phyloP scores from a whole-genome alignment of 2,888 invertebrate genomes.

The Tenthredo distinguenda region DNA sequence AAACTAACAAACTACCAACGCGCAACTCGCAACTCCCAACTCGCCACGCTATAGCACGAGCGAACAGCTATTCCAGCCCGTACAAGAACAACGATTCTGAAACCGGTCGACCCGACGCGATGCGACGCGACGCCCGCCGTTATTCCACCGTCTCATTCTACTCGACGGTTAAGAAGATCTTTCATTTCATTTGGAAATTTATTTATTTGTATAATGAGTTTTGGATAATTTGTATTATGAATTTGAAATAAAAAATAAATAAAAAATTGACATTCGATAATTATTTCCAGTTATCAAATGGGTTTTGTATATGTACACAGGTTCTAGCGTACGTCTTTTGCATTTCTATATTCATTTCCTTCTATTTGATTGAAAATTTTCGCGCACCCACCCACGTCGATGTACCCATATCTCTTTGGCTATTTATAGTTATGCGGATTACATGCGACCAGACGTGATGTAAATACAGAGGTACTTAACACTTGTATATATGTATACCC shows the following conservation, averaged over 20 bases:
- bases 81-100: slow-evolving; percentile 39
- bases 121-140: not conserved
- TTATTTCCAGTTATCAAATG: too few relatives aligned
- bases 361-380: not conserved
- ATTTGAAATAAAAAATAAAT: too few relatives aligned
- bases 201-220: too few relatives aligned
- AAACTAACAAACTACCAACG: slow-evolving; percentile 8
- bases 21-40: not conserved
- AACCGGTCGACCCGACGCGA: slow-evolving; percentile 27
- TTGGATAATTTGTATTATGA: too few relatives aligned
- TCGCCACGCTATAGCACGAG: not conserved
- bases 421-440: slow-evolving; percentile 34
- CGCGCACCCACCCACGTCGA: not conserved
- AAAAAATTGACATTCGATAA: too few relatives aligned
- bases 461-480: slow-evolving; percentile 31
- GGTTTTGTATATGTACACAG: too few relatives aligned
- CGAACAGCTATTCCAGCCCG: slow-evolving; percentile 27
- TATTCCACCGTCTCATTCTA: not conserved
- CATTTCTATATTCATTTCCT: too few relatives aligned
- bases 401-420: slow-evolving; percentile 11
- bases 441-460: slow-evolving; percentile 25
- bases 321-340: too few relatives aligned
- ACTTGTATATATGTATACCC: not conserved
- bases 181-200: not conserved
- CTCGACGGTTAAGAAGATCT: not conserved